These are phyloP conservation scores for Nomada flava DNA, from an alignment of 2,888 invertebrate genomes.

Conservation along the genomic window DNA sequence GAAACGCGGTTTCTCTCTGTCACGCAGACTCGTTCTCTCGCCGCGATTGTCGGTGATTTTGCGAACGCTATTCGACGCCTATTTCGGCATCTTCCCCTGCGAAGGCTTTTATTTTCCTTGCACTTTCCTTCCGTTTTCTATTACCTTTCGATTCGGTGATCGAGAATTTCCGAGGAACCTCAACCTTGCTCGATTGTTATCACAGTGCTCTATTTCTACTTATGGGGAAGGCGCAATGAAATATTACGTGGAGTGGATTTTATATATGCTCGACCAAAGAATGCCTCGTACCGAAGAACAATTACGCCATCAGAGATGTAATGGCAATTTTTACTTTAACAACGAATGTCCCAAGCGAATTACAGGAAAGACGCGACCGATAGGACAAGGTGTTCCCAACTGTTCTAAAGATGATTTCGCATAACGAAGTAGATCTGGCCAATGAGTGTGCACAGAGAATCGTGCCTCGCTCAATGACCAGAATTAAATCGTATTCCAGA, in stretches of 20 bases:
- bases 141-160: conserved; percentile 36
- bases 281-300: background rate
- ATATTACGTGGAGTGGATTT: background rate
- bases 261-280: background rate
- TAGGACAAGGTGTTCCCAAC: background rate
- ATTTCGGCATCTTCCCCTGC: conserved; percentile 15
- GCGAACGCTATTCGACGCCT: conserved; percentile 53
- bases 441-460: conserved; percentile 27
- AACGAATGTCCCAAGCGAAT: background rate
- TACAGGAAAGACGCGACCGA: background rate
- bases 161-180: conserved; percentile 45
- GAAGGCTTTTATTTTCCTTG: conserved; percentile 39
- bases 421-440: conserved; percentile 1
- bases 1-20: conserved; percentile 47
- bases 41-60: conserved; percentile 67
- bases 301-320: background rate
- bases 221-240: background rate
- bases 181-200: conserved; percentile 30
- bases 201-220: background rate
- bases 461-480: conserved; percentile 4
- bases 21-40: conserved; percentile 38
- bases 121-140: conserved; percentile 41
- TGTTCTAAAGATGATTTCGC: background rate
- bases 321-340: background rate
- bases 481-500: conserved; percentile 45